These are phyloP conservation scores for Temnothorax unifasciatus DNA, from an alignment of 2,888 invertebrate species.

Conservation along the genomic window DNA sequence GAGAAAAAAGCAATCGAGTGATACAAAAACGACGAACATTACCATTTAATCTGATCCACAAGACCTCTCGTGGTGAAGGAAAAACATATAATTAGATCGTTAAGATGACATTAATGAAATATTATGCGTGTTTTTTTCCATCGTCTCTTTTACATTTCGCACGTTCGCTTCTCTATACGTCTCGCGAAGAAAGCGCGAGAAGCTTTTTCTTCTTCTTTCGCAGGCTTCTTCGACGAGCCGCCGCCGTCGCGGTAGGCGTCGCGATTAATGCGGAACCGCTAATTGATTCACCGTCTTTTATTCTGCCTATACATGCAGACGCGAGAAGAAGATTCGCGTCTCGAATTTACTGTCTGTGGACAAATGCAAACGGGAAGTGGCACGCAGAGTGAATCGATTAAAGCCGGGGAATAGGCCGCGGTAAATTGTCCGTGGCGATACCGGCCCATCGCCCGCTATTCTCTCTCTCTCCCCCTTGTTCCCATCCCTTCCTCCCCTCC, in stretches of 20 bases:
- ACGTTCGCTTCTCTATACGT: background rate
- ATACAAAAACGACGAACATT: background rate
- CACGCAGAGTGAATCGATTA: slow-evolving; percentile 51
- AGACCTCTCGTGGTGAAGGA: background rate
- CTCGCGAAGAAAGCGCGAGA: background rate
- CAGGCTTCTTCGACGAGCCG: background rate
- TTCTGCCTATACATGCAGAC: slow-evolving; percentile 9
- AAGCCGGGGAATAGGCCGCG: slow-evolving; percentile 36
- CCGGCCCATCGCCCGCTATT: slow-evolving; percentile 32
- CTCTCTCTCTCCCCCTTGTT: background rate
- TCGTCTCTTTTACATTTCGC: background rate
- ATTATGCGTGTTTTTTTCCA: background rate
- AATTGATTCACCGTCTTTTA: slow-evolving; percentile 31
- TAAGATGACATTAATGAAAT: background rate
- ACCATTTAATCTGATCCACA: background rate
- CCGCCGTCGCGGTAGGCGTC: slow-evolving; percentile 7
- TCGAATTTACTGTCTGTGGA: slow-evolving; percentile 17
- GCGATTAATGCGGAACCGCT: slow-evolving; percentile 23
- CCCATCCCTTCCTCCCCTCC: slow-evolving; percentile 24
- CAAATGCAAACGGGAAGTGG: slow-evolving; percentile 41
- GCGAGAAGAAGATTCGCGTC: background rate
- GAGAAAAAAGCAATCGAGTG: background rate
- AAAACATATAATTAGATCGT: slow-evolving; percentile 14
- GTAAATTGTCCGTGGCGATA: slow-evolving; percentile 57
- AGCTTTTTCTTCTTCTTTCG: background rate